A percentile compares a stretch with the other conserved stretches of the same genome.
Conservation (phyloP, 2,113 vertebrate genomes). For the Beaufortia kweichowensis region DNA sequence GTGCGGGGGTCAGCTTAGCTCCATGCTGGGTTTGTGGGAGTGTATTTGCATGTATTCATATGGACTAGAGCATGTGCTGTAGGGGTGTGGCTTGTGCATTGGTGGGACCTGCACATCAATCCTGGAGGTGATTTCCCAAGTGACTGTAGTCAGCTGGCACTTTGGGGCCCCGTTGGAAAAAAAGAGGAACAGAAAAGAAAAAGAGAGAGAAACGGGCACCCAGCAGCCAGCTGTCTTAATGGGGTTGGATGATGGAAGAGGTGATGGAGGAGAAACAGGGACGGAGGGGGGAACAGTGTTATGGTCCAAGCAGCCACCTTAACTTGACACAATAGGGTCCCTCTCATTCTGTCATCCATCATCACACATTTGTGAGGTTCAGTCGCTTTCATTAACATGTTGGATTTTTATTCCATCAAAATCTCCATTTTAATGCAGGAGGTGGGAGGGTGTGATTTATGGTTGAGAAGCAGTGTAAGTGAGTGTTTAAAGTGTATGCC, state of each 20-base stretch:
- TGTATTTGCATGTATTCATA: slow-evolving; percentile 71
- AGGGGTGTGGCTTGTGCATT: slow-evolving; percentile 27
- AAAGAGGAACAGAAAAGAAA: slow-evolving; percentile 52
- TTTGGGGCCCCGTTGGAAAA: slow-evolving; percentile 38
- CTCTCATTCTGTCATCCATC: slow-evolving; percentile 1
- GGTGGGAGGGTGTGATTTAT: not conserved
- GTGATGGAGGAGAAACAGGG: slow-evolving; percentile 31
- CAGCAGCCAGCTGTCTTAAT: slow-evolving; percentile 71
- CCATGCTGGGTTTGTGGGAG: slow-evolving; percentile 39
- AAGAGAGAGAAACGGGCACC: slow-evolving; percentile 61
- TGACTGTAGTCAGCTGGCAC: slow-evolving; percentile 76
- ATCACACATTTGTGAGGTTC: not conserved
- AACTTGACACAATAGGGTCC: slow-evolving; percentile 23
- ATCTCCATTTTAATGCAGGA: not conserved
- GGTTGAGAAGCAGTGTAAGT: not conserved
- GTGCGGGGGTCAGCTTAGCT: slow-evolving; percentile 8
- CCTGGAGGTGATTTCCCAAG: slow-evolving; percentile 66
- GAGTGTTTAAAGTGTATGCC: slow-evolving; percentile 40
- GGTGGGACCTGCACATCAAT: slow-evolving; percentile 43
- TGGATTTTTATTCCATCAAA: not conserved
- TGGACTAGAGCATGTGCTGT: slow-evolving; percentile 61
- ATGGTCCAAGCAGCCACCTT: slow-evolving; percentile 23
- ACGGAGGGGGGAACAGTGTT: slow-evolving; percentile 6
- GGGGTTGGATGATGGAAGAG: slow-evolving; percentile 52
- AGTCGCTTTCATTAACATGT: not conserved